Percentiles rank a stretch among this genome's conserved stretches.
Evolutionary conservation across 2,113 vertebrate species (phyloP).

Genomic region (Corythornis vintsioides): DNA sequence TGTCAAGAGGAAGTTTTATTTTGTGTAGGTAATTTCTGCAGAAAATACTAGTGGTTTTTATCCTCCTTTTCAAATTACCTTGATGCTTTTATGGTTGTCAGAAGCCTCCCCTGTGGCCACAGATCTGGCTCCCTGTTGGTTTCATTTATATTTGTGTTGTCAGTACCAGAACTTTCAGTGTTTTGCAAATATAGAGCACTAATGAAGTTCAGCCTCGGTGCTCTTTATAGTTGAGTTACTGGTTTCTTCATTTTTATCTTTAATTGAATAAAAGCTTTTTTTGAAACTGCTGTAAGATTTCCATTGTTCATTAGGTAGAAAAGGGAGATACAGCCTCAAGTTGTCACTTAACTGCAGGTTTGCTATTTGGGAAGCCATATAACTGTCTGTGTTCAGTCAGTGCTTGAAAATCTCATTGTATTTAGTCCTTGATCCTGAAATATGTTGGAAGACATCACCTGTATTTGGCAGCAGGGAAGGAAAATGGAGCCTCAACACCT

Average conservation of each 20-base stretch:
- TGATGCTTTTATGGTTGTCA: background rate
- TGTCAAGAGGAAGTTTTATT: background rate
- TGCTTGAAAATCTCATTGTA: background rate
- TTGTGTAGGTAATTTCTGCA: background rate
- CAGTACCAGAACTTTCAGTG: background rate
- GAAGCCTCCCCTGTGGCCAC: background rate
- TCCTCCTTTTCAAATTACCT: background rate
- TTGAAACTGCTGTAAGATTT: background rate
- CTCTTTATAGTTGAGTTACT: background rate
- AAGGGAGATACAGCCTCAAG: background rate
- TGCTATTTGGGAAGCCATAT: background rate
- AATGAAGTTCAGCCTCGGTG: background rate
- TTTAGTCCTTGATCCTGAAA: background rate
- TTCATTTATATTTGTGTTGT: background rate
- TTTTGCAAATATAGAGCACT: background rate
- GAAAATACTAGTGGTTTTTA: background rate
- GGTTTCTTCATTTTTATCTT: background rate
- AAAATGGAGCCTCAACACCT: background rate
- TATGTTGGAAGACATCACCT: background rate
- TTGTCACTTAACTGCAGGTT: background rate
- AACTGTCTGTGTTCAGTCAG: background rate
- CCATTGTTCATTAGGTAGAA: background rate
- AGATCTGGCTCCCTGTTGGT: background rate
- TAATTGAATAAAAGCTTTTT: background rate
- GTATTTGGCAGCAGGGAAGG: background rate